A percentile compares a stretch with the other conserved stretches of the same genome.
Conservation (phyloP, 2,113 vertebrate species). For the Speoplatyrhinus poulsoni region DNA sequence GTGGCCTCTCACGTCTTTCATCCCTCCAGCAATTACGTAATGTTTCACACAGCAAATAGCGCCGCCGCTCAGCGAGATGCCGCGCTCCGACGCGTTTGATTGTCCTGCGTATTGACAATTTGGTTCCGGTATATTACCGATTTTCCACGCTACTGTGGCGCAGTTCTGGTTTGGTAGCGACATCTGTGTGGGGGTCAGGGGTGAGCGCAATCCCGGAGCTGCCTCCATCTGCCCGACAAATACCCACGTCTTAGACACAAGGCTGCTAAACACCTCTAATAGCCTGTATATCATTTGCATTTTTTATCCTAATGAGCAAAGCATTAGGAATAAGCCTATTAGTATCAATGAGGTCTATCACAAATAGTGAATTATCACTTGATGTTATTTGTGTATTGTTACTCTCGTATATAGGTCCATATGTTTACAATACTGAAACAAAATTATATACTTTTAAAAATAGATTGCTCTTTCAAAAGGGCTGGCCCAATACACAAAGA, state of each 20-base stretch:
- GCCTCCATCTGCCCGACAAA: slow-evolving; percentile 87
- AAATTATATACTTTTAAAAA: slow-evolving; percentile 1
- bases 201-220: slow-evolving; percentile 76
- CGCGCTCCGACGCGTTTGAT: slow-evolving; percentile 85
- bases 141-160: slow-evolving; percentile 74
- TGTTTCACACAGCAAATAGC: slow-evolving; percentile 78
- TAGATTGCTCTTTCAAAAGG: slow-evolving; percentile 47
- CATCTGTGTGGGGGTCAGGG: slow-evolving; percentile 90
- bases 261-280: slow-evolving; percentile 61
- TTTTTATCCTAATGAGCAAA: slow-evolving; percentile 48
- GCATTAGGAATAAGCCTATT: slow-evolving; percentile 28
- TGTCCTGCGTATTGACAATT: slow-evolving; percentile 79
- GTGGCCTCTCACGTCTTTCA: slow-evolving; percentile 81
- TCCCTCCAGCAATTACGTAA: slow-evolving; percentile 75
- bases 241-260: slow-evolving; percentile 58
- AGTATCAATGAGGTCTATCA: slow-evolving; percentile 49
- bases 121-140: slow-evolving; percentile 85
- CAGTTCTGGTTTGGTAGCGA: slow-evolving; percentile 72
- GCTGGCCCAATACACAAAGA: slow-evolving; percentile 46
- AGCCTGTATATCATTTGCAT: slow-evolving; percentile 54
- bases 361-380: slow-evolving; percentile 39
- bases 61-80: slow-evolving; percentile 75
- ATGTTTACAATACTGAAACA: slow-evolving; percentile 54
- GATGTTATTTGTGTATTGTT: neutral
- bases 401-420: slow-evolving; percentile 20